phyloP scores from a whole-genome alignment of 2,888 invertebrate species.

The Bedellia somnulentella region DNA sequence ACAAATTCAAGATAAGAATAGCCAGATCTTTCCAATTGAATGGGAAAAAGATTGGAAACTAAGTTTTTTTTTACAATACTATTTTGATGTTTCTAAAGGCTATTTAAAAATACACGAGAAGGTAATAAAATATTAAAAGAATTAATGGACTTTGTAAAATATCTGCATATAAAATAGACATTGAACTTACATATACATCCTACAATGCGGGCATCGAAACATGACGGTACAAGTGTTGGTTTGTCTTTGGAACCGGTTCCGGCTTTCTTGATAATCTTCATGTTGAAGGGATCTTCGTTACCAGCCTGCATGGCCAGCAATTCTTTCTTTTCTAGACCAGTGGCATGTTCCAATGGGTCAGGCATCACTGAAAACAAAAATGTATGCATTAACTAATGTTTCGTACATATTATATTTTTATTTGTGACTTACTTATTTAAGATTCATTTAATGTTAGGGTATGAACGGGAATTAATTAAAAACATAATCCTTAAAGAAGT shows the following conservation, averaged over 20 bases:
- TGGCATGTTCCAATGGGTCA: slow-evolving; percentile 90
- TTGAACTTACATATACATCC: slow-evolving; percentile 84
- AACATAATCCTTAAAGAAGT: too few relatives aligned
- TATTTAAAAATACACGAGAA: too few relatives aligned
- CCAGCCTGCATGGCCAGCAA: slow-evolving; percentile 83
- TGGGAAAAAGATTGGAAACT: too few relatives aligned
- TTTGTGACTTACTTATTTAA: too few relatives aligned
- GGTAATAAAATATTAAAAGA: too few relatives aligned
- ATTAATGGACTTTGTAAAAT: too few relatives aligned
- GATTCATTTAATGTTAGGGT: too few relatives aligned
- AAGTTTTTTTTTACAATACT: too few relatives aligned
- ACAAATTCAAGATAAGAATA: too few relatives aligned
- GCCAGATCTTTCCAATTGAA: too few relatives aligned
- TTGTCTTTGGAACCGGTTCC: slow-evolving; percentile 75
- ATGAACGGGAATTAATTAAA: too few relatives aligned
- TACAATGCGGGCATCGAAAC: slow-evolving; percentile 84
- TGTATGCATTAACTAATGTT: background rate
- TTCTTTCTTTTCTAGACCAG: slow-evolving; percentile 90
- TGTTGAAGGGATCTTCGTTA: slow-evolving; percentile 84
- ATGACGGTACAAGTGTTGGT: slow-evolving; percentile 90
- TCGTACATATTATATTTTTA: background rate
- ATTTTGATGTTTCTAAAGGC: too few relatives aligned
- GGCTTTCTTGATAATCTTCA: slow-evolving; percentile 80
- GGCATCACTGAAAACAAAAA: slow-evolving; percentile 66
- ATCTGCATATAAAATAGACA: background rate